phyloP scores from a whole-genome alignment of 2,113 vertebrate species.

The Perca flavescens region DNA sequence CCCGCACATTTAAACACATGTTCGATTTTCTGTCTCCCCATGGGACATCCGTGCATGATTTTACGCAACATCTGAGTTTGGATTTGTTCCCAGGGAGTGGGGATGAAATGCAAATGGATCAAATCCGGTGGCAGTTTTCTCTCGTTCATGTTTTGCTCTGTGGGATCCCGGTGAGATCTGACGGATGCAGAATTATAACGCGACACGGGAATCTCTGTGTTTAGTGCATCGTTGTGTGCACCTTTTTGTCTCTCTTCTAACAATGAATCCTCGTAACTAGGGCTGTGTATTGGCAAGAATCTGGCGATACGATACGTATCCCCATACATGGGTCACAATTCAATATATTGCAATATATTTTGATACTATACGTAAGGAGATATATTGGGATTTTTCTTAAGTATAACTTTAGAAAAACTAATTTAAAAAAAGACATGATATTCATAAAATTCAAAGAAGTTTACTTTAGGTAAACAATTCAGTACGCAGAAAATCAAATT shows the following conservation, averaged over 20 bases:
- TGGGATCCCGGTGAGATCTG: slow-evolving; percentile 16
- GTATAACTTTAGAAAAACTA: too few relatives aligned
- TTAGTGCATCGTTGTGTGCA: not conserved
- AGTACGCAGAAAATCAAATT: too few relatives aligned
- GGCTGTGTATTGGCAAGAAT: too few relatives aligned
- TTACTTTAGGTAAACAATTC: too few relatives aligned
- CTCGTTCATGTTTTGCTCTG: slow-evolving; percentile 48
- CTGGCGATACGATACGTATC: too few relatives aligned
- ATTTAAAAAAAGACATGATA: too few relatives aligned
- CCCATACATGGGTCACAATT: too few relatives aligned
- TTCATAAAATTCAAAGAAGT: too few relatives aligned
- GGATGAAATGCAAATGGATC: slow-evolving; percentile 10
- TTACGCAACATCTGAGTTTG: slow-evolving; percentile 54
- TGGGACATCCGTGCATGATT: slow-evolving; percentile 51
- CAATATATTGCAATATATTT: too few relatives aligned
- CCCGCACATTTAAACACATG: slow-evolving; percentile 28
- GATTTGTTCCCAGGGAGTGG: slow-evolving; percentile 45
- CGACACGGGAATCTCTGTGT: not conserved
- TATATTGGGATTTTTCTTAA: too few relatives aligned
- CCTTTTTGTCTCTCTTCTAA: not conserved
- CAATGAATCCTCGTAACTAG: not conserved
- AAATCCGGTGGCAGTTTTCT: slow-evolving; percentile 36
- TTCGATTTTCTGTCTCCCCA: slow-evolving; percentile 18
- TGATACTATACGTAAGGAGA: too few relatives aligned
- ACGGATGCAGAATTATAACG: slow-evolving; percentile 27